Conservation (phyloP, 1,140 invertebrate species). For the Anoplolepis gracilipes region DNA sequence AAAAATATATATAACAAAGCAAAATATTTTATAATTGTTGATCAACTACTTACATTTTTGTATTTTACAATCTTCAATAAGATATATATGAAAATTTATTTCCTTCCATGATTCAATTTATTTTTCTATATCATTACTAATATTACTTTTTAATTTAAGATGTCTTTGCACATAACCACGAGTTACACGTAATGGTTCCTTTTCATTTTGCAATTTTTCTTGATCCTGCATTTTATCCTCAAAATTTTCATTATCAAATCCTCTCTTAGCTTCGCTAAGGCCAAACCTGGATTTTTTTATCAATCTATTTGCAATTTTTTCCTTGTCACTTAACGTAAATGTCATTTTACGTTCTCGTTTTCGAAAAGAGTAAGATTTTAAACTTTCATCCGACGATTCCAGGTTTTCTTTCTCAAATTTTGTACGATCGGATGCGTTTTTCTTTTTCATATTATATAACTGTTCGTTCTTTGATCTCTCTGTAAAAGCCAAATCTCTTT, state of each 20-base stretch:
- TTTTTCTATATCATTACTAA: not conserved
- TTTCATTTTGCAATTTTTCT: slow-evolving; percentile 12
- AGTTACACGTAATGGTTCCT: slow-evolving; percentile 7
- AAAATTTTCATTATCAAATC: slow-evolving; percentile 39
- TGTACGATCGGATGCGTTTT: not conserved
- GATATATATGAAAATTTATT: slow-evolving; percentile 24
- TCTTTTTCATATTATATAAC: not conserved
- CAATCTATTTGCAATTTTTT: slow-evolving; percentile 4
- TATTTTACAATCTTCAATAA: slow-evolving; percentile 6
- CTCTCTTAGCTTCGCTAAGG: slow-evolving; percentile 11
- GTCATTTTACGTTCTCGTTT: slow-evolving; percentile 68
- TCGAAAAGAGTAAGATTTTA: slow-evolving; percentile 43
- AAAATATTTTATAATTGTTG: not conserved
- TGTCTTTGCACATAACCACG: not conserved
- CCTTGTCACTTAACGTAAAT: slow-evolving; percentile 38
- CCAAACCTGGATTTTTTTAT: slow-evolving; percentile 35
- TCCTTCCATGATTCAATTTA: not conserved
- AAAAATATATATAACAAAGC: slow-evolving; percentile 8
- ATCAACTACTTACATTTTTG: slow-evolving; percentile 8
- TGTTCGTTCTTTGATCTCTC: not conserved
- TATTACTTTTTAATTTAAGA: slow-evolving; percentile 26
- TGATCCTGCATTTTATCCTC: not conserved
- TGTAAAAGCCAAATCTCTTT: slow-evolving; percentile 13
- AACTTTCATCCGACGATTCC: slow-evolving; percentile 25
- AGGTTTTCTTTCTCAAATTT: slow-evolving; percentile 65